phyloP scores from a whole-genome alignment of 2,797 vertebrate genomes.

The Gymnoscopelus braueri region DNA sequence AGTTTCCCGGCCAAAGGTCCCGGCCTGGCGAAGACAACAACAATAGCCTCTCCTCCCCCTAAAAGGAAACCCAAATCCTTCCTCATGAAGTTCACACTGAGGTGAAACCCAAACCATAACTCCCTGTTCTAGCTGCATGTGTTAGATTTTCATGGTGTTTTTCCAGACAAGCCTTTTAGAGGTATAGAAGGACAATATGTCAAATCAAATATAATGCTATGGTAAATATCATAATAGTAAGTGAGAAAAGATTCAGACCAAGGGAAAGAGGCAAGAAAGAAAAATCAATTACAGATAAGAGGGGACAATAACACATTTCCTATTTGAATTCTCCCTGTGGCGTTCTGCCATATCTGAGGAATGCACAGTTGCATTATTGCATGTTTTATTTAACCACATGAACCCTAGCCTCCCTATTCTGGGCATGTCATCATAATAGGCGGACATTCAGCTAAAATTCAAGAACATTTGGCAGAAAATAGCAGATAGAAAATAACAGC shows the following conservation, averaged over 20 bases:
- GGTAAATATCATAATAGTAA: neutral
- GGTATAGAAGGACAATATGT: neutral
- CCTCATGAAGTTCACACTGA: neutral
- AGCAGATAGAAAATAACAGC: too few relatives aligned
- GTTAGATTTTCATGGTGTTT: conserved; percentile 19
- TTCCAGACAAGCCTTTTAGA: neutral
- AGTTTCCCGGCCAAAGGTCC: too few relatives aligned
- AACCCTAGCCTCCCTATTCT: neutral
- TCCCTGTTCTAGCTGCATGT: conserved; percentile 15
- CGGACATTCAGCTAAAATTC: too few relatives aligned
- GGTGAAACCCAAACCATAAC: conserved; percentile 6
- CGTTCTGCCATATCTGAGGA: neutral
- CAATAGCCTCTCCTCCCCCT: too few relatives aligned
- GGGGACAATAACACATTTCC: neutral
- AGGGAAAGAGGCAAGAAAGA: neutral
- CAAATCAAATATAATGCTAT: neutral
- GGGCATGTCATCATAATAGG: neutral
- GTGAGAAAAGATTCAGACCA: neutral
- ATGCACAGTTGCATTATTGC: neutral
- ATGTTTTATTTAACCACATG: neutral
- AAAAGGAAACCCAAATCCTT: conserved; percentile 5
- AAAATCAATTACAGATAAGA: neutral
- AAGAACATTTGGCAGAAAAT: too few relatives aligned
- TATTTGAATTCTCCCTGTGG: neutral
- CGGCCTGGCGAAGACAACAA: too few relatives aligned